Evolutionary conservation across 2,888 invertebrate genomes (phyloP).

Genomic region (Apamea anceps): DNA sequence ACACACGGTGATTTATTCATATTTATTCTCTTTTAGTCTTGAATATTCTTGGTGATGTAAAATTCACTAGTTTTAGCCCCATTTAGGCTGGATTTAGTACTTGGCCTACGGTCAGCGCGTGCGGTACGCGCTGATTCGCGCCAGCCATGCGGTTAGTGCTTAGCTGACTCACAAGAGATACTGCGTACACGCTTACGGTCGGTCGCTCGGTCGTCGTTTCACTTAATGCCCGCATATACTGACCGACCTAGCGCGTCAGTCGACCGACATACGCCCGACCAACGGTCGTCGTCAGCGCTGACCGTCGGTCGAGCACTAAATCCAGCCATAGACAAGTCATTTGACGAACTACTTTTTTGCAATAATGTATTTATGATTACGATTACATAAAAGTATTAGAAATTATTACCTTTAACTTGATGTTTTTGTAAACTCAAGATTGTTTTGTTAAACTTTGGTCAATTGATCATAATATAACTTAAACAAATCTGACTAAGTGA

Average conservation of each 20-base stretch:
- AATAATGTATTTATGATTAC: not conserved
- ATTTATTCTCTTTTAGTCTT: slow-evolving; percentile 10
- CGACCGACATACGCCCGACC: too few relatives aligned
- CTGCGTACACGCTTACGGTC: too few relatives aligned
- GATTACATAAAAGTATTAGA: not conserved
- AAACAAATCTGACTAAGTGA: slow-evolving; percentile 5
- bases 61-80: not conserved
- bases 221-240: not conserved
- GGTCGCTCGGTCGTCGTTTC: not conserved
- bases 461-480: not conserved
- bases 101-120: not conserved
- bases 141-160: too few relatives aligned
- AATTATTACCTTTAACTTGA: not conserved
- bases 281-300: not conserved
- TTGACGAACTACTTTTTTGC: slow-evolving; percentile 8
- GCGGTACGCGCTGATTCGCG: not conserved
- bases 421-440: not conserved
- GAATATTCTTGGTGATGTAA: not conserved
- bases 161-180: not conserved
- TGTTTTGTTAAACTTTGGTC: slow-evolving; percentile 2
- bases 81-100: not conserved
- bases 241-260: not conserved
- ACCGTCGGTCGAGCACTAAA: not conserved
- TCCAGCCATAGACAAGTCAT: slow-evolving; percentile 2
- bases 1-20: slow-evolving; percentile 12